Evolutionary conservation across 37 sponge, comb jelly and placozoan genomes (phyloP).

Genomic region (Oopsacas minuta): DNA sequence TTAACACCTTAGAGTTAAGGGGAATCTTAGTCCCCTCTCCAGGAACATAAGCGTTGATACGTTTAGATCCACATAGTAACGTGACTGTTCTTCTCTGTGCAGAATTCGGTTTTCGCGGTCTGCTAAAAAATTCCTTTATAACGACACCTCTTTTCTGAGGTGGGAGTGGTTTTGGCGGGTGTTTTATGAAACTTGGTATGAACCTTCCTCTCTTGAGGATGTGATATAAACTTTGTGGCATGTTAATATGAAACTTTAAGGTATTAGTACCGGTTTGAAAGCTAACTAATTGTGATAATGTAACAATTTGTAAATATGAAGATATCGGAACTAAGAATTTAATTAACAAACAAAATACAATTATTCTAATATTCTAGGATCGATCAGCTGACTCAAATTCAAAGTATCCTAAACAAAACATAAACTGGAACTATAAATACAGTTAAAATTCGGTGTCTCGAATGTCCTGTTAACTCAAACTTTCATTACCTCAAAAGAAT

Average conservation of each 20-base stretch:
- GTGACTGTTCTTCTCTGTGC: not conserved
- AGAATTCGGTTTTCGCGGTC: not conserved
- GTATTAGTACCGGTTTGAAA: too few relatives aligned
- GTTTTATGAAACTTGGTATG: not conserved
- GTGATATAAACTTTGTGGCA: not conserved
- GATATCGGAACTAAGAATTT: not conserved
- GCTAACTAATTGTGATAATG: too few relatives aligned
- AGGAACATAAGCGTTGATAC: not conserved
- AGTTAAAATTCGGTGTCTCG: too few relatives aligned
- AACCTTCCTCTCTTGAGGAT: not conserved
- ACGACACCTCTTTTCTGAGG: constrained; percentile 8
- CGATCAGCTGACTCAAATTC: not conserved
- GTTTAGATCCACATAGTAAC: not conserved
- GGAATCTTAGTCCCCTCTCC: constrained; percentile 1
- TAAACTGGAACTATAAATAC: too few relatives aligned
- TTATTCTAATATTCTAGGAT: not conserved
- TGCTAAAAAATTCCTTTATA: not conserved
- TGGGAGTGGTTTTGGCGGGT: not conserved
- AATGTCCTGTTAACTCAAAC: too few relatives aligned
- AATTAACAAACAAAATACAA: not conserved
- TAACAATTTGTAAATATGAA: too few relatives aligned
- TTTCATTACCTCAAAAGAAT: too few relatives aligned
- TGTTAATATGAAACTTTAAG: too few relatives aligned
- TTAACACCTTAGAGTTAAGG: not conserved
- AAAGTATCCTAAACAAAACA: not conserved